Evolutionary conservation across 2,113 vertebrate genomes (phyloP).

Genomic region (Edolisoma coerulescens): DNA sequence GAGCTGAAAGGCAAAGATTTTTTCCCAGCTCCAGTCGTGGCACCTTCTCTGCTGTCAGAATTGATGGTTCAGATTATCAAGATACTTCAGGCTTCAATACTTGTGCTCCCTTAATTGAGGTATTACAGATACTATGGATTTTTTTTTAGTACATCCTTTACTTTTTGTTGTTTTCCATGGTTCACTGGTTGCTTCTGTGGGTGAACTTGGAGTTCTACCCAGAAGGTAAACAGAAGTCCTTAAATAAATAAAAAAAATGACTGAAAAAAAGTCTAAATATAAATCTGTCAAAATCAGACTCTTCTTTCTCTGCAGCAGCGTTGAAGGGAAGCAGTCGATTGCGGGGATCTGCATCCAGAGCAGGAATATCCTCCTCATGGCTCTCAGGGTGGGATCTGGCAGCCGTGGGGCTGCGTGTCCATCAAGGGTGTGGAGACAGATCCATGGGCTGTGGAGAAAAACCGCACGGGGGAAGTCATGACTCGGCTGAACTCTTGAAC

Average conservation of each 20-base stretch:
- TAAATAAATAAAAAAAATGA: not conserved
- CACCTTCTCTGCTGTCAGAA: slow-evolving; percentile 47
- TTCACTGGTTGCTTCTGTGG: not conserved
- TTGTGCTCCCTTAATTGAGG: slow-evolving; percentile 39
- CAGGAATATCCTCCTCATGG: rapidly evolving
- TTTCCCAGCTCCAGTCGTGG: not conserved
- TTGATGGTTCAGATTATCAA: slow-evolving; percentile 30
- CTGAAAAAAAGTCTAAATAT: not conserved
- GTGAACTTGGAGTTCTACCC: not conserved
- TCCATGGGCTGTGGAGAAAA: not conserved
- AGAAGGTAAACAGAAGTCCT: slow-evolving; percentile 25
- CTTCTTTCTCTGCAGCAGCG: not conserved
- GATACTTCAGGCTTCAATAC: slow-evolving; percentile 47
- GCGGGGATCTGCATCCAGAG: not conserved
- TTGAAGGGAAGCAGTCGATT: not conserved
- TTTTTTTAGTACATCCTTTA: slow-evolving; percentile 3
- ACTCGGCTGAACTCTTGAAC: not conserved
- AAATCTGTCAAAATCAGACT: slow-evolving; percentile 20
- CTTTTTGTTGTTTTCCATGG: slow-evolving; percentile 15
- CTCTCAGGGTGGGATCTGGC: not conserved
- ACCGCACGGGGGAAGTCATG: rapidly evolving
- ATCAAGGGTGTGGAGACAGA: rapidly evolving
- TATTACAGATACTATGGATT: slow-evolving; percentile 28
- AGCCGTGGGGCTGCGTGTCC: rapidly evolving
- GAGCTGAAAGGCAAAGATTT: not conserved